A percentile compares a stretch with the other conserved stretches of the same genome.
Evolutionary conservation across 2,797 vertebrate genomes (phyloP).

Genomic region (Pyrocephalus nanus): DNA sequence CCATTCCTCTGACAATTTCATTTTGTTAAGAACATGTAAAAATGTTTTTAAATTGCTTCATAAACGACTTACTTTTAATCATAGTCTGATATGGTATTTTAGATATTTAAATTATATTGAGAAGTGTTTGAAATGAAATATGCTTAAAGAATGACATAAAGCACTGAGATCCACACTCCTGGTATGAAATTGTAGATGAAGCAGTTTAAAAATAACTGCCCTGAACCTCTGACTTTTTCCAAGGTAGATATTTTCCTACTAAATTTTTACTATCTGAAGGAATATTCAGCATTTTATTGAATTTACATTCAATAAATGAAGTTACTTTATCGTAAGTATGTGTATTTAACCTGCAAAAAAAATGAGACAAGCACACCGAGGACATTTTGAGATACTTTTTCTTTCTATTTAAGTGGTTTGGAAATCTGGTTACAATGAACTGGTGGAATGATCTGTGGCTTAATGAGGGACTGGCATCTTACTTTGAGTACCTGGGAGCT

Average conservation of each 20-base stretch:
- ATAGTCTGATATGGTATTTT: neutral
- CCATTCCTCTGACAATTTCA: neutral
- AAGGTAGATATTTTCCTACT: neutral
- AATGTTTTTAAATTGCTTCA: neutral
- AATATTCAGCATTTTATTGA: neutral
- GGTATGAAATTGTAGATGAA: neutral
- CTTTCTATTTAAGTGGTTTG: conserved; percentile 80
- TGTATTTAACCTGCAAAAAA: neutral
- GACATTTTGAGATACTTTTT: conserved; percentile 2
- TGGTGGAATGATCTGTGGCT: conserved; percentile 85
- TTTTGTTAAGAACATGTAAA: neutral
- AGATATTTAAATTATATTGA: neutral
- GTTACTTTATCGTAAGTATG: neutral
- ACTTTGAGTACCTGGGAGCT: conserved; percentile 70
- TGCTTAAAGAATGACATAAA: neutral
- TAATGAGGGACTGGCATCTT: conserved; percentile 81
- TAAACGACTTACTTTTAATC: neutral
- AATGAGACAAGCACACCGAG: neutral
- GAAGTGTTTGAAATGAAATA: neutral
- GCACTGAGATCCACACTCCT: neutral
- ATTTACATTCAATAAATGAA: neutral
- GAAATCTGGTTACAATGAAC: conserved; percentile 82
- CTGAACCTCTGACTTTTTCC: neutral
- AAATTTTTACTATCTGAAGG: neutral
- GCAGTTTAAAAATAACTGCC: neutral